These are phyloP conservation scores for Loriculus beryllinus DNA, from an alignment of 2,797 vertebrate species.

Conservation along the genomic window DNA sequence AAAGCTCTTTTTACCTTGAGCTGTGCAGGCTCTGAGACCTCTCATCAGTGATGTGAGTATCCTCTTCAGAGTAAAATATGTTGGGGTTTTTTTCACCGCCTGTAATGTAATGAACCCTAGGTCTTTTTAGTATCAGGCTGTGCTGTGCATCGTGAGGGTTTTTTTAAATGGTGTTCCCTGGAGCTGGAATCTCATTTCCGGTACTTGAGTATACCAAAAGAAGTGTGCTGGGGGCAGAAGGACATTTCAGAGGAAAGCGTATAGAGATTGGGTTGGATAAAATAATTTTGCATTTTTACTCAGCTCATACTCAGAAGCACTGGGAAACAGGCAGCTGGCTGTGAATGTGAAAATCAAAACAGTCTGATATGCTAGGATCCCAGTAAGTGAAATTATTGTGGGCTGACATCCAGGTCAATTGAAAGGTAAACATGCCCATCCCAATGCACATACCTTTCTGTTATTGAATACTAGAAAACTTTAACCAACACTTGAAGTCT, in stretches of 20 bases:
- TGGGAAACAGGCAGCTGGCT: neutral
- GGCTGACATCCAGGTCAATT: neutral
- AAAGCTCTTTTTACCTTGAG: neutral
- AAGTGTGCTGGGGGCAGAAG: neutral
- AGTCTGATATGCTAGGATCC: neutral
- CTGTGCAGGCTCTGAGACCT: neutral
- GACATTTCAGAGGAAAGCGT: neutral
- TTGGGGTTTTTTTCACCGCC: fast-evolving
- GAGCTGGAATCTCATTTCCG: neutral
- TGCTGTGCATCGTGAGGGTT: neutral
- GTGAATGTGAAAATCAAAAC: neutral
- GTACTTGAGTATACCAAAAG: neutral
- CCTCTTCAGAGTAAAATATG: neutral
- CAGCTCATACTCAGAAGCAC: neutral
- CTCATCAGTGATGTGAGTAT: neutral
- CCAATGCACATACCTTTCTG: slow-evolving; percentile 4
- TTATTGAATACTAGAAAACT: slow-evolving; percentile 31
- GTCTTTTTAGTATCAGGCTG: neutral
- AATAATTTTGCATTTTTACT: neutral
- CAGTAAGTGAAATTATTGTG: neutral
- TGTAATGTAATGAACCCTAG: neutral
- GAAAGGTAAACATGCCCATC: slow-evolving; percentile 44
- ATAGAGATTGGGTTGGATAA: neutral
- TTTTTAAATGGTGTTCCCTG: neutral
- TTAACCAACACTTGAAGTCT: neutral